Conservation (phyloP, 2,797 vertebrate species). For the Mastacembelus armatus region DNA sequence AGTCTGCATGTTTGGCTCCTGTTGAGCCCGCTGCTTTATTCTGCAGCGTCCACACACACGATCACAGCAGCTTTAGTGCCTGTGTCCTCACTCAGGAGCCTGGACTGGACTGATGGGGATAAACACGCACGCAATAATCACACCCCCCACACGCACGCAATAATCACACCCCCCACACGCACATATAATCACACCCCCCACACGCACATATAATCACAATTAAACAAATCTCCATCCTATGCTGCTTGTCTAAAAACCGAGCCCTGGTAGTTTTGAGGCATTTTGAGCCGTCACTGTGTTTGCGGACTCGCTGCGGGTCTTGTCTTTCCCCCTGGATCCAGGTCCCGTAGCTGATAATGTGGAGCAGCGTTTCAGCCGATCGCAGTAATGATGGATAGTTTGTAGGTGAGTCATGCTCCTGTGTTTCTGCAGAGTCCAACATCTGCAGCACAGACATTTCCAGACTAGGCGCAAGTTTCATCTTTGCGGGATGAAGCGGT, state of each 20-base stretch:
- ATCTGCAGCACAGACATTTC: conserved; percentile 11
- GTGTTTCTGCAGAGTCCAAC: conserved; percentile 13
- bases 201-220: neutral
- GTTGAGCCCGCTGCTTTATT: too few relatives aligned
- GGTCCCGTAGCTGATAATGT: too few relatives aligned
- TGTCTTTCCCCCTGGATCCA: too few relatives aligned
- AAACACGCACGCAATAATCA: conserved; percentile 47
- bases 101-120: conserved; percentile 45
- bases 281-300: too few relatives aligned
- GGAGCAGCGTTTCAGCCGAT: too few relatives aligned
- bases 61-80: neutral
- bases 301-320: too few relatives aligned
- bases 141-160: too few relatives aligned
- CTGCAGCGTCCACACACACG: too few relatives aligned
- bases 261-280: too few relatives aligned
- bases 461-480: neutral
- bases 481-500: too few relatives aligned
- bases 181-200: conserved; percentile 8
- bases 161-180: conserved; percentile 4
- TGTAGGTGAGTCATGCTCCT: conserved; percentile 50
- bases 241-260: too few relatives aligned
- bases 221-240: neutral
- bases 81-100: neutral
- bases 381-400: conserved; percentile 42
- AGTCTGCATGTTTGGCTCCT: neutral